phyloP scores from a whole-genome alignment of 1,140 invertebrate species.

The Euwallacea similis region DNA sequence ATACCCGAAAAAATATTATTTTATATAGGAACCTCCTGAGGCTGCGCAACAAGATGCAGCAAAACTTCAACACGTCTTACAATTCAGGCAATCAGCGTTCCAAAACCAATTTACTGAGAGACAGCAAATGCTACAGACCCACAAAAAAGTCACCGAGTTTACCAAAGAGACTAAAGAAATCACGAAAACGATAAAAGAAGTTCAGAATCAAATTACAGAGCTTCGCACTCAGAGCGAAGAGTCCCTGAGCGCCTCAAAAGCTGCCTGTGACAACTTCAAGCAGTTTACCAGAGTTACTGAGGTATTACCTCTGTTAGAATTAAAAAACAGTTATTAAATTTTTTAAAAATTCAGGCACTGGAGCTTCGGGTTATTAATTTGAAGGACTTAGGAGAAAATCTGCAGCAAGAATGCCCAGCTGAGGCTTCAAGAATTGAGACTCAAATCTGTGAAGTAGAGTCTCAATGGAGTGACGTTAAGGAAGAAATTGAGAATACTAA shows the following conservation, averaged over 20 bases:
- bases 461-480: slow-evolving; percentile 74
- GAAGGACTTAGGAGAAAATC: slow-evolving; percentile 68
- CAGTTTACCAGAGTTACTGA: slow-evolving; percentile 80
- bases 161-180: slow-evolving; percentile 73
- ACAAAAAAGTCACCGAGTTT: slow-evolving; percentile 70
- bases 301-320: slow-evolving; percentile 54
- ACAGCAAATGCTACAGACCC: slow-evolving; percentile 64
- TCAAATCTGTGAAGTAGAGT: slow-evolving; percentile 68
- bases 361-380: slow-evolving; percentile 75
- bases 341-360: slow-evolving; percentile 62
- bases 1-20: not conserved
- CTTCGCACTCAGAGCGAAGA: slow-evolving; percentile 72
- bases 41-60: slow-evolving; percentile 70
- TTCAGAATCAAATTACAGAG: slow-evolving; percentile 64
- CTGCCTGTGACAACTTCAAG: slow-evolving; percentile 70
- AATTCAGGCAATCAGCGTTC: slow-evolving; percentile 59
- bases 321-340: not conserved
- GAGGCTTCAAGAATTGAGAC: slow-evolving; percentile 63
- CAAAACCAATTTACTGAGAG: slow-evolving; percentile 64
- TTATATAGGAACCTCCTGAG: slow-evolving; percentile 65
- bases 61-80: slow-evolving; percentile 66
- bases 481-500: slow-evolving; percentile 68
- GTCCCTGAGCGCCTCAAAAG: slow-evolving; percentile 68
- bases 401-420: slow-evolving; percentile 61
- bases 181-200: slow-evolving; percentile 69